Evolutionary conservation across 2,888 invertebrate genomes (phyloP), one percentile per base, ranked within the genome.

Genomic region (Dromius quadrimaculatus): DNA sequence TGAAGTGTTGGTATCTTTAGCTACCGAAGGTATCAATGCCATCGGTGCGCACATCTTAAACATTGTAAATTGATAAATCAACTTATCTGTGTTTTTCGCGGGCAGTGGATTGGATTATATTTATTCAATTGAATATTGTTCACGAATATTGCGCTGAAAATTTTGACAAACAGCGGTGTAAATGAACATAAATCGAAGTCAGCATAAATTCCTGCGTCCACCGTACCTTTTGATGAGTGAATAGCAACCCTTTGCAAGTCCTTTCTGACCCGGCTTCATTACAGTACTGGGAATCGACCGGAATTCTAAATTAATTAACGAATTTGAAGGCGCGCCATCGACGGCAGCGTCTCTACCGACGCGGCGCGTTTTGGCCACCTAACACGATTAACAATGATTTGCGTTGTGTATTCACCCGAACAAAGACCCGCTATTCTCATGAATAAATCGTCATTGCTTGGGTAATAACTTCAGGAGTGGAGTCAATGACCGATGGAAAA

Each of bases 271-370:
- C 61, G 43, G 59, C 61, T 69, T 69, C 69, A 69, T 69, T 69
- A 69, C 45, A 47, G 61, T 43, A 69, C 61, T 69, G 57, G 59
- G 59, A 68, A 68, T 68, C 68, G 68, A 68, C 68, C 68, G 68
- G 68, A 68, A 68, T 68, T 68, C 68, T 68, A 68, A 68, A 68
- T 68, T 68, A 68, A 68, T 68, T 68, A 68, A 68, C 57, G 68
- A 68, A 68, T 57, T 68, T 59, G 28, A 43, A 38, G 38, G 45
- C 20, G 50, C 54, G 15, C 9, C 34, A 28, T 13, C 20, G 22
- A 23, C 20, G 54, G 65, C 17, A 38, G 65, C 43, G 43, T 43
- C 43, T 19, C 32, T 15, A 15, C 32, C 59, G 19, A 17, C 32
- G 32, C 17, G n/a, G 15, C 59, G n/a, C 59, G 36, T 11, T 59